phyloP scores from a whole-genome alignment of 2,797 vertebrate species.

The Thripadectes ignobilis region DNA sequence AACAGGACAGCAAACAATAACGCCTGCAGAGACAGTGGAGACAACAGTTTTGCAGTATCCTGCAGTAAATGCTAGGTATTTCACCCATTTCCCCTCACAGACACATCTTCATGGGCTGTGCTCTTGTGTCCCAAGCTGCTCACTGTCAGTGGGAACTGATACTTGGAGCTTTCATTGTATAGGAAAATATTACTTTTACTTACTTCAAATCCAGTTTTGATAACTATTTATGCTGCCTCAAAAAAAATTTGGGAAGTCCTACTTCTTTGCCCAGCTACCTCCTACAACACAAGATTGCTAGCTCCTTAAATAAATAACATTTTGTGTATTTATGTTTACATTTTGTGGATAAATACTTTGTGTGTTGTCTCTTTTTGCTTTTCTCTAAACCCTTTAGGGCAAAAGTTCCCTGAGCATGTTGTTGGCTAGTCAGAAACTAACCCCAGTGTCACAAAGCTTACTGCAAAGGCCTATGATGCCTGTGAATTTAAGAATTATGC shows the following conservation, averaged over 20 bases:
- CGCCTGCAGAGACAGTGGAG: not conserved
- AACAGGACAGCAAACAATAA: not conserved
- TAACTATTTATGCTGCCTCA: not conserved
- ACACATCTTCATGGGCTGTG: not conserved
- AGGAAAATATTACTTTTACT: not conserved
- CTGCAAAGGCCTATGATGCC: not conserved
- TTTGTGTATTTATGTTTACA: not conserved
- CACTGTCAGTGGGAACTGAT: not conserved
- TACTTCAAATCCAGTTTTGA: not conserved
- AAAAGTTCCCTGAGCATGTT: fast-evolving
- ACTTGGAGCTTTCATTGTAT: not conserved
- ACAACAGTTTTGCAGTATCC: not conserved
- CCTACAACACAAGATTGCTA: not conserved
- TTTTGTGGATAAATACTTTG: not conserved
- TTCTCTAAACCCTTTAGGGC: not conserved
- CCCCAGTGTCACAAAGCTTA: not conserved
- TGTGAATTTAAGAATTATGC: not conserved
- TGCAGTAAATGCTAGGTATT: not conserved
- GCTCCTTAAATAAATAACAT: not conserved
- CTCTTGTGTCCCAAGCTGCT: not conserved
- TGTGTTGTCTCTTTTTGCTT: not conserved
- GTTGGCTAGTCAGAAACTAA: not conserved
- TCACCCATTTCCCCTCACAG: not conserved
- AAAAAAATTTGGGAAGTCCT: not conserved
- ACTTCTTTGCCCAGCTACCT: not conserved